These are phyloP conservation scores for Trematomus loennbergii DNA, from an alignment of 2,113 vertebrate species.

Conservation along the genomic window DNA sequence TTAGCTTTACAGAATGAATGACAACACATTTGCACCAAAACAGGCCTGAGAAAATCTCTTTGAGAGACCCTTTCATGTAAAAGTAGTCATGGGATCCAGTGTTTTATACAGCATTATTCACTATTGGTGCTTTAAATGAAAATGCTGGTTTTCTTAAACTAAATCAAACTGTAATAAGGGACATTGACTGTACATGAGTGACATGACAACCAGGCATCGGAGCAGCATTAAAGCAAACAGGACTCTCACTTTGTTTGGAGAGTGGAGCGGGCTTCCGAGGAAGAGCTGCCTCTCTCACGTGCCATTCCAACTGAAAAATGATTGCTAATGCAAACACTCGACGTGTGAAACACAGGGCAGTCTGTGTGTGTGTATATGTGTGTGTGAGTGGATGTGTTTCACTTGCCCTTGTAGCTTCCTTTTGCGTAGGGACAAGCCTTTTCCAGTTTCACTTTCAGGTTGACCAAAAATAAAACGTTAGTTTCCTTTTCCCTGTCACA, in stretches of 20 bases:
- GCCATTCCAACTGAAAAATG: conserved; percentile 73
- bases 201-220: neutral
- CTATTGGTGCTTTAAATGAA: neutral
- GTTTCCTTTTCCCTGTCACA: conserved; percentile 67
- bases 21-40: neutral
- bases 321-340: conserved; percentile 74
- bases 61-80: neutral
- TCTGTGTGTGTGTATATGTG: neutral
- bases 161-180: neutral
- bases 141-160: too few relatives aligned
- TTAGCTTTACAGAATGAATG: neutral
- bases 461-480: conserved; percentile 77
- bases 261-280: conserved; percentile 39
- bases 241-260: conserved; percentile 65
- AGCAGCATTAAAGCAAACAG: conserved; percentile 61
- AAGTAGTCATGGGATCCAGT: neutral
- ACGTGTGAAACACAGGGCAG: conserved; percentile 47
- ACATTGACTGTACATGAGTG: neutral
- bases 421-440: conserved; percentile 44
- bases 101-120: neutral
- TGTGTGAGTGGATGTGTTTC: conserved; percentile 22
- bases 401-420: conserved; percentile 18
- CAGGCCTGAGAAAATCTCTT: neutral
- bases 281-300: conserved; percentile 62
- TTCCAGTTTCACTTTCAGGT: conserved; percentile 55